Conservation (phyloP, 2,888 invertebrate species). For the Caenorhabditis panamensis region DNA sequence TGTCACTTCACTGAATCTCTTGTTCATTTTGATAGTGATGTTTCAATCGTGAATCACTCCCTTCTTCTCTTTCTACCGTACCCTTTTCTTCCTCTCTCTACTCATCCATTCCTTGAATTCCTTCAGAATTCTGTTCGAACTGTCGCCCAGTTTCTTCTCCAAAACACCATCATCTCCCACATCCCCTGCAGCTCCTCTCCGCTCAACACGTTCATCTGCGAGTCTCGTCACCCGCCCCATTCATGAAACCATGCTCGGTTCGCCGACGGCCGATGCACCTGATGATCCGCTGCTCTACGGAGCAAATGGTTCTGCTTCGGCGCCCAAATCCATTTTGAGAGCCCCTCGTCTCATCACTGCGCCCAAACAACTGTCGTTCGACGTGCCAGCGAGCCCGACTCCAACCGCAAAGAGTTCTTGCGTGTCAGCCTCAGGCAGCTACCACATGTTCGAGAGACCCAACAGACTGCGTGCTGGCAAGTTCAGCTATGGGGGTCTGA, state of each 20-base stretch:
- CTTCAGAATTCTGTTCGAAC: constrained; percentile 60
- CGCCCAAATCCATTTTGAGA: constrained; percentile 58
- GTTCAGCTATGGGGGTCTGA: constrained; percentile 47
- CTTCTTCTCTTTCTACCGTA: constrained; percentile 14
- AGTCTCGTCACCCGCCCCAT: constrained; percentile 47
- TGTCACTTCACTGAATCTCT: constrained; percentile 3
- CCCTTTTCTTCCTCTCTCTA: constrained; percentile 5
- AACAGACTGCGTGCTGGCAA: constrained; percentile 41
- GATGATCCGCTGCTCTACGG: constrained; percentile 39
- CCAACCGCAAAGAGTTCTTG: constrained; percentile 61
- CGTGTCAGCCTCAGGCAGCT: constrained; percentile 60
- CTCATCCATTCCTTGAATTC: background rate
- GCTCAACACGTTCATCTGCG: constrained; percentile 46
- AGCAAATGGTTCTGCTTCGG: constrained; percentile 5
- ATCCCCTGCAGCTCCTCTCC: constrained; percentile 32
- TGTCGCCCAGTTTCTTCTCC: constrained; percentile 56
- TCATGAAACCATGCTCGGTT: constrained; percentile 47
- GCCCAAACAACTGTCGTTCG: constrained; percentile 69
- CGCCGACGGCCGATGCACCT: constrained; percentile 34
- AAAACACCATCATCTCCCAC: constrained; percentile 21
- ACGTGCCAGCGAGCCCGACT: constrained; percentile 63
- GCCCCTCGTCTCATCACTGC: constrained; percentile 56
- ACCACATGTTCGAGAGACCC: constrained; percentile 66
- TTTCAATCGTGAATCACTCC: background rate
- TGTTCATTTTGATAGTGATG: background rate